A percentile compares a stretch with the other conserved stretches of the same genome.
Conservation (phyloP, 1,140 invertebrate species). For the Drosophila pseudoobscura region DNA sequence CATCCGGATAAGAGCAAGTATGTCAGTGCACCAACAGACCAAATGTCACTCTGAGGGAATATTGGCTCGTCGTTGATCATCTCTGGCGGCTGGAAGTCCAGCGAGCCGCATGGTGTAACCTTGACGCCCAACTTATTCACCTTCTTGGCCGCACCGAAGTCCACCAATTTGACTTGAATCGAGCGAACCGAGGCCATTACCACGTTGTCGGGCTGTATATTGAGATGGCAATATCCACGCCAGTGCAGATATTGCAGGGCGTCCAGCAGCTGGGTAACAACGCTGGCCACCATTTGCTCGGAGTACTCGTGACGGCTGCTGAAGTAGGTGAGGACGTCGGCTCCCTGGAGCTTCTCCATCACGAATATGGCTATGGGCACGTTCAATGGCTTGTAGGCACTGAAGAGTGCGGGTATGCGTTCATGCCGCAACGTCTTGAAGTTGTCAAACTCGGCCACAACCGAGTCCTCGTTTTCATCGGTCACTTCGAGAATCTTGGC, state of each 20-base stretch:
- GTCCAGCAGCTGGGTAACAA: conserved; percentile 93
- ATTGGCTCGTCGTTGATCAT: conserved; percentile 93
- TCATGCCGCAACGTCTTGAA: conserved; percentile 92
- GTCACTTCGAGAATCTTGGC: conserved; percentile 91
- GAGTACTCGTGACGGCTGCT: conserved; percentile 93
- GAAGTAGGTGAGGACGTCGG: conserved; percentile 95
- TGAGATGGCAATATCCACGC: conserved; percentile 94
- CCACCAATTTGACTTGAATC: conserved; percentile 95
- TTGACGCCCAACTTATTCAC: conserved; percentile 91
- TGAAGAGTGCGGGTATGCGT: conserved; percentile 90
- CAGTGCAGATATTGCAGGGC: conserved; percentile 96
- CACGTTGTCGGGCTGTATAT: conserved; percentile 98
- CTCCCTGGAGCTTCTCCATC: conserved; percentile 94
- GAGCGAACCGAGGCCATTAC: conserved; percentile 95
- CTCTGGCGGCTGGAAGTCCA: conserved; percentile 92
- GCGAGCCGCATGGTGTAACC: conserved; percentile 86
- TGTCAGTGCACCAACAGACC: conserved; percentile 96
- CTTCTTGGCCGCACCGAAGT: conserved; percentile 93
- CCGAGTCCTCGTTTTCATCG: conserved; percentile 86
- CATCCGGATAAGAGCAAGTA: conserved; percentile 97
- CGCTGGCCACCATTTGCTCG: conserved; percentile 94
- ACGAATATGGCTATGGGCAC: conserved; percentile 89
- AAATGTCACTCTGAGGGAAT: conserved; percentile 96
- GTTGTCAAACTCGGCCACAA: conserved; percentile 92
- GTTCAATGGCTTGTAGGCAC: conserved; percentile 88